Conservation (phyloP, 2,797 vertebrate species). For the Petrocephalus schoutedeni region DNA sequence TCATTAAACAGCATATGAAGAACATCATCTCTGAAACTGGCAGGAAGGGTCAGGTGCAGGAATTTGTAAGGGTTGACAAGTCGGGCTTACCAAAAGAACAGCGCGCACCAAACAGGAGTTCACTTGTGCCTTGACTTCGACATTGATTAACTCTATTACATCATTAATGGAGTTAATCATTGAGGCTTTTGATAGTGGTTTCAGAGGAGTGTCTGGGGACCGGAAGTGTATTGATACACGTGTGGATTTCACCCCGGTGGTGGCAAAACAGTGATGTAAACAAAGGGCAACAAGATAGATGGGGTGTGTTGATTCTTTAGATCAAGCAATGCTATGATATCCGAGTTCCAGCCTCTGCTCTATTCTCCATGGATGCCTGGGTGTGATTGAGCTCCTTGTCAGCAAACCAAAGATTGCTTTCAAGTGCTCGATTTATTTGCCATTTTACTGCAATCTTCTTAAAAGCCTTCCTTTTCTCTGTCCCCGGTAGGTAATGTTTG, state of each 20-base stretch:
- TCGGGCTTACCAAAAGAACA: neutral
- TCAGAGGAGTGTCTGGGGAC: neutral
- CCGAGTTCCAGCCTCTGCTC: too few species aligned
- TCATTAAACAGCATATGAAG: neutral
- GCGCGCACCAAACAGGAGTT: neutral
- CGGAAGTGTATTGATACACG: neutral
- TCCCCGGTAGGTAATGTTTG: conserved; percentile 83
- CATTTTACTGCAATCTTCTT: neutral
- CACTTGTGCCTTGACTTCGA: neutral
- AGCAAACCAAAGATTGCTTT: neutral
- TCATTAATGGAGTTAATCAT: conserved; percentile 4
- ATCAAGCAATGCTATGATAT: neutral
- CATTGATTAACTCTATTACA: neutral
- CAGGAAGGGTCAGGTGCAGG: neutral
- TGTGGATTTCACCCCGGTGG: neutral
- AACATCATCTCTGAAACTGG: neutral
- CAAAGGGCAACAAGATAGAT: neutral
- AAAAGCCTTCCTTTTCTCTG: conserved; percentile 36
- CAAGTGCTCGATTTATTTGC: neutral
- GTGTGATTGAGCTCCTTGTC: neutral
- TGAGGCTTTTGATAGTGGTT: neutral
- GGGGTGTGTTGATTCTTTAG: neutral
- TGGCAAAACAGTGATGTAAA: conserved; percentile 14
- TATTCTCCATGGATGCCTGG: neutral
- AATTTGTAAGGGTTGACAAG: neutral